Conservation (phyloP, 2,797 vertebrate genomes). For the Macrochelys suwanniensis region DNA sequence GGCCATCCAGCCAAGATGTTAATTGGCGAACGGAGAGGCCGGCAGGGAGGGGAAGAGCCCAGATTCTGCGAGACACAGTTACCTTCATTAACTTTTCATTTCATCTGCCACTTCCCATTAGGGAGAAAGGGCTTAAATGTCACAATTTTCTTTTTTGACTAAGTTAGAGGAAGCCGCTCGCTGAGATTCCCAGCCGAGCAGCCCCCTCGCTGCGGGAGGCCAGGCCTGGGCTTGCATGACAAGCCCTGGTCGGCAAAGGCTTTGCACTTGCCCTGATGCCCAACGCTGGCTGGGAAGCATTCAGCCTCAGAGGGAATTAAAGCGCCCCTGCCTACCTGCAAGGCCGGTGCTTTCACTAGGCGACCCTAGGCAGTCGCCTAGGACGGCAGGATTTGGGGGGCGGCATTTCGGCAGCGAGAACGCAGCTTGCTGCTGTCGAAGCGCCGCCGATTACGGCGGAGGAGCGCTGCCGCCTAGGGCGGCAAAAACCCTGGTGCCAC, state of each 20-base stretch:
- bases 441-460: too few species aligned
- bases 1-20: fast-evolving
- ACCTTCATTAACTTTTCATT: not conserved
- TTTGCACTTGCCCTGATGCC: not conserved
- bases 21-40: not conserved
- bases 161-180: not conserved
- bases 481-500: too few species aligned
- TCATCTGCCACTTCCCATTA: not conserved
- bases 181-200: not conserved
- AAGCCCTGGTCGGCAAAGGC: not conserved
- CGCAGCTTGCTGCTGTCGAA: too few species aligned
- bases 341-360: too few species aligned
- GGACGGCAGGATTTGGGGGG: too few species aligned
- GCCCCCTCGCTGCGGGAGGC: not conserved
- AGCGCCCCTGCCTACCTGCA: not conserved
- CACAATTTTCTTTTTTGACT: not conserved
- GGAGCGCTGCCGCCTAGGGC: too few species aligned
- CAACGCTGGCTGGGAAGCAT: not conserved
- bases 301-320: not conserved
- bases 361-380: too few species aligned
- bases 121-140: not conserved
- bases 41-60: not conserved
- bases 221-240: fast-evolving
- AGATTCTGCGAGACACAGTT: fast-evolving
- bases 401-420: too few species aligned